Evolutionary conservation across 2,888 invertebrate genomes (phyloP).

Genomic region (Drosophila seclusa): DNA sequence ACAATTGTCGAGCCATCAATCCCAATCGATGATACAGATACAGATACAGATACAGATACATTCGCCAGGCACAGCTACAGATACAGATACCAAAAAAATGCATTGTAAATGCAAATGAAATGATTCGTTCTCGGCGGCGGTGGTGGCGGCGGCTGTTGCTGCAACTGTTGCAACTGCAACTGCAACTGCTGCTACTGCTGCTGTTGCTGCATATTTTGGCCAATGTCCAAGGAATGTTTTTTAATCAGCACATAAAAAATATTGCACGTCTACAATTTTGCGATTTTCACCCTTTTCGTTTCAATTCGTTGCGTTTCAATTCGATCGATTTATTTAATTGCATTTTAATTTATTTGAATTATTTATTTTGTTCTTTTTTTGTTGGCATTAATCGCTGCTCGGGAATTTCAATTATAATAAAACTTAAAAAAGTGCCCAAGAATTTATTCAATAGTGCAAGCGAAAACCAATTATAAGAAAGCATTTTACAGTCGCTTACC

Average conservation of each 20-base stretch:
- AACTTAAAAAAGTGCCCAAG: slow-evolving; percentile 73
- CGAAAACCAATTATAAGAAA: slow-evolving; percentile 81
- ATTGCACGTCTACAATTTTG: slow-evolving; percentile 79
- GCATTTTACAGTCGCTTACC: slow-evolving; percentile 74
- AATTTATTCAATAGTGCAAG: slow-evolving; percentile 80
- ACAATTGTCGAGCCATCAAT: slow-evolving; percentile 80
- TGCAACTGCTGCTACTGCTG: slow-evolving; percentile 37
- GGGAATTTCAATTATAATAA: slow-evolving; percentile 83
- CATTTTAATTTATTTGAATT: slow-evolving; percentile 83
- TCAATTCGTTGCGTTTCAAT: slow-evolving; percentile 41
- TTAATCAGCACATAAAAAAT: slow-evolving; percentile 83
- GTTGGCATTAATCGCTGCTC: slow-evolving; percentile 81
- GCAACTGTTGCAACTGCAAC: slow-evolving; percentile 52
- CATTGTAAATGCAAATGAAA: slow-evolving; percentile 77
- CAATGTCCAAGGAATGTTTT: slow-evolving; percentile 83
- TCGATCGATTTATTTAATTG: slow-evolving; percentile 80
- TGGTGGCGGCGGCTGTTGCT: slow-evolving; percentile 9
- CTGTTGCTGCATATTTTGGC: slow-evolving; percentile 80
- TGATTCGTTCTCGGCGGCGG: slow-evolving; percentile 46
- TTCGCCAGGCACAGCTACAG: slow-evolving; percentile 42
- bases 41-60: slow-evolving; percentile 28
- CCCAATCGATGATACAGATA: slow-evolving; percentile 74
- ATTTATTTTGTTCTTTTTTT: slow-evolving; percentile 82
- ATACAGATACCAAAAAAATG: slow-evolving; percentile 66
- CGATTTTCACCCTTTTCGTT: slow-evolving; percentile 47